These are phyloP conservation scores for Bombylius major DNA, from an alignment of 2,888 invertebrate genomes.

Conservation along the genomic window DNA sequence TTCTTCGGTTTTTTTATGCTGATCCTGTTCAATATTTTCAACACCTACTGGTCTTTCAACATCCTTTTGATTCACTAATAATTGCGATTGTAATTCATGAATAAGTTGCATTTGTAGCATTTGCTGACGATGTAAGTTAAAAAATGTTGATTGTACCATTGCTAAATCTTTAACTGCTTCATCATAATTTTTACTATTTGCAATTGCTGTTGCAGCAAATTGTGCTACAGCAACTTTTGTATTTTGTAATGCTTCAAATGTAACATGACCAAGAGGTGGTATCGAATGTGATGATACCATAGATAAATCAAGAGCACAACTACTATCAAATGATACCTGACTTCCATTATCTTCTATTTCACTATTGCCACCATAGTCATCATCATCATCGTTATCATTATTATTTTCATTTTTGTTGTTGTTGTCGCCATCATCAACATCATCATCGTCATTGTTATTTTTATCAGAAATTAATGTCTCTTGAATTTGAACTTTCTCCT, in stretches of 20 bases:
- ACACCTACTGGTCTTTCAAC: neutral
- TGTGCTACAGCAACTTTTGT: constrained; percentile 71
- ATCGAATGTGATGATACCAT: constrained; percentile 18
- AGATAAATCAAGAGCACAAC: constrained; percentile 26
- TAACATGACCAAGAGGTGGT: constrained; percentile 54
- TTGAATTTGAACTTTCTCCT: too few species aligned
- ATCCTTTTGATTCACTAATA: constrained; percentile 33
- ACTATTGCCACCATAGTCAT: constrained; percentile 1
- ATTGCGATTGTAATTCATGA: constrained; percentile 83
- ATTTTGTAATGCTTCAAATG: constrained; percentile 84
- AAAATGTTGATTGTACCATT: constrained; percentile 79
- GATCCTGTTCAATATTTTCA: neutral
- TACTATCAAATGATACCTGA: constrained; percentile 8
- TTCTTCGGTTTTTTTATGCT: neutral
- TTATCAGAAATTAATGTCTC: neutral
- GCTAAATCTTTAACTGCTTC: constrained; percentile 73
- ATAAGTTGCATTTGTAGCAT: constrained; percentile 89
- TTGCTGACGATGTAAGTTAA: constrained; percentile 90
- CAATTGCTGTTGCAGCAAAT: constrained; percentile 79
- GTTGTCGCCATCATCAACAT: neutral
- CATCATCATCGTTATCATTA: constrained; percentile 4
- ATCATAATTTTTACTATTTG: constrained; percentile 64
- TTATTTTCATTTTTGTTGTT: constrained; percentile 3
- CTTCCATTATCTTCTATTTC: constrained; percentile 19
- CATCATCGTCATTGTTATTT: neutral